Evolutionary conservation across 2,113 vertebrate genomes (phyloP).

Genomic region (Amphiprion percula): DNA sequence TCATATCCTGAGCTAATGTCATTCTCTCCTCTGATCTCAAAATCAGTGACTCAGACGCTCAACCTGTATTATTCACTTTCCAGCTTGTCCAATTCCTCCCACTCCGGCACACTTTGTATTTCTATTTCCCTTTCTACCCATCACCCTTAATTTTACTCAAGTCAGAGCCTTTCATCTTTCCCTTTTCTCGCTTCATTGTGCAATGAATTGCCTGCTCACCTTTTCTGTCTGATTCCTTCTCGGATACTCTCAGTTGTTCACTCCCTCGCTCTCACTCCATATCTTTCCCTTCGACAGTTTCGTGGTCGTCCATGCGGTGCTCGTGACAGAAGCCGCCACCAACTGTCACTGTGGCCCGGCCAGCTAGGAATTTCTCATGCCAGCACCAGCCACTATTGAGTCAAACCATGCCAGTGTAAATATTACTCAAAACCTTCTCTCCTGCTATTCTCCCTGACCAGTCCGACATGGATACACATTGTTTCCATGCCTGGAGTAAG

Average conservation of each 20-base stretch:
- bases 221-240: constrained; percentile 49
- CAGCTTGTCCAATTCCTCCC: constrained; percentile 60
- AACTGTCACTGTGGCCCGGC: constrained; percentile 52
- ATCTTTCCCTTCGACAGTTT: constrained; percentile 33
- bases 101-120: constrained; percentile 57
- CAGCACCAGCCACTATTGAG: constrained; percentile 24
- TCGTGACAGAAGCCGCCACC: constrained; percentile 66
- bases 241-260: constrained; percentile 50
- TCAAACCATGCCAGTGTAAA: constrained; percentile 41
- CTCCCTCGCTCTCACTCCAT: neutral
- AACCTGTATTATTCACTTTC: constrained; percentile 64
- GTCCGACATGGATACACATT: neutral
- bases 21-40: constrained; percentile 59
- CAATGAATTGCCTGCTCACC: constrained; percentile 61
- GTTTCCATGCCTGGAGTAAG: neutral
- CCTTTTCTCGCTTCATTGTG: constrained; percentile 60
- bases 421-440: constrained; percentile 49
- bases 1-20: constrained; percentile 31
- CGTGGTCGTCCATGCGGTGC: constrained; percentile 19
- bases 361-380: constrained; percentile 39
- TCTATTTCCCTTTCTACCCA: constrained; percentile 57
- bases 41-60: constrained; percentile 65
- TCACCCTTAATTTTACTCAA: constrained; percentile 69
- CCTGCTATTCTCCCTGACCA: neutral
- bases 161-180: constrained; percentile 63